Base-by-base conservation (phyloP, 2,888 invertebrate species). In the Ceraclea dissimilis region DNA sequence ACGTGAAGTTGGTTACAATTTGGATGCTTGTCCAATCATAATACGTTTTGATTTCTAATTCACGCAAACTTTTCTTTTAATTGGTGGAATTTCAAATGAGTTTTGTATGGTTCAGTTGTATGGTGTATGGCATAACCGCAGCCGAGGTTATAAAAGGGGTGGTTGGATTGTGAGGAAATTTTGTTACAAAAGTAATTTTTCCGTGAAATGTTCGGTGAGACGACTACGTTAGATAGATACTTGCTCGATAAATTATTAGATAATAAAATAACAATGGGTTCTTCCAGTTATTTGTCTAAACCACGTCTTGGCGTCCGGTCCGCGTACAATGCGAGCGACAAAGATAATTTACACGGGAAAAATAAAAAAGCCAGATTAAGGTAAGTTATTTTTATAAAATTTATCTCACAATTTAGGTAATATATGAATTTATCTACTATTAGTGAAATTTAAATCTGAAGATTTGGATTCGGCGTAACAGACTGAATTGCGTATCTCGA, bases 241-340 rank as follows among this genome's bases (percentile, higher is more conserved):
- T 54, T 51, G 51, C 26, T 51, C 18, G 57, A 49, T 31, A 56
- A 52, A 48, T 49, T 51, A 18, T 16, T 17, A 11, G 18, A 48
- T 34, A 21, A 26, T 19, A 17, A 53, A 39, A 39, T 39, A 34
- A 57, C 61, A 50, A 75, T 78, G 78, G 78, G 78, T 48, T 76
- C 77, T 48, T 76, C 76, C 49, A 78, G 69, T 71, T 76, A 73
- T 65, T 65, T 73, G 63, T 68, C 69, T 26, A 77, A 76, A 63
- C 69, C 75, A 4, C 75, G 74, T 63, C 65, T 71, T 18, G 66
- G 67, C 10, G 71, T 71, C 52, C 43, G 61, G 44, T 52, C 57
- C 18, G 69, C 68, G 21, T 76, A 75, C 62, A 76, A 76, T 50
- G 75, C 75, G 1, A 74, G 74, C 2, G 78, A 78, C 57, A 77